Evolutionary conservation across 2,888 invertebrate genomes (phyloP).

Genomic region (Volucella inflata): DNA sequence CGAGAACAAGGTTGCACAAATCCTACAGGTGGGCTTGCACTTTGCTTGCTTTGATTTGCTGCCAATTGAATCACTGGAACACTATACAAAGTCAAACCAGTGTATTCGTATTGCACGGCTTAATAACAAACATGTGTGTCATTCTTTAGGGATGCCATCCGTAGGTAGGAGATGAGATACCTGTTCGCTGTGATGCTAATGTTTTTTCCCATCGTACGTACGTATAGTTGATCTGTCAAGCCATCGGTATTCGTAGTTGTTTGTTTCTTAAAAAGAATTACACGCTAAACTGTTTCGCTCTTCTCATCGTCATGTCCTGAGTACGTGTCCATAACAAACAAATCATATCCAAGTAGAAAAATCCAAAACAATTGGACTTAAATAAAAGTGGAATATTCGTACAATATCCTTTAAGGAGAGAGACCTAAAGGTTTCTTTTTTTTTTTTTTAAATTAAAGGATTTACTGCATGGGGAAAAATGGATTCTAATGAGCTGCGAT

Average conservation of each 20-base stretch:
- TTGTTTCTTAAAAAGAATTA: conserved; percentile 48
- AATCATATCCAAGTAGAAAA: conserved; percentile 32
- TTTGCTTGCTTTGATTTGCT: conserved; percentile 17
- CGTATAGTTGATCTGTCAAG: conserved; percentile 27
- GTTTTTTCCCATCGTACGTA: conserved; percentile 56
- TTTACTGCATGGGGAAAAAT: conserved; percentile 49
- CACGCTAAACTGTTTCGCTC: conserved; percentile 25
- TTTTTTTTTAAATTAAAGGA: conserved; percentile 31
- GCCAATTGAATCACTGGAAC: conserved; percentile 53
- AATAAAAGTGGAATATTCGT: neutral
- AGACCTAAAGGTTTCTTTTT: conserved; percentile 38
- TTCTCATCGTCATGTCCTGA: conserved; percentile 28
- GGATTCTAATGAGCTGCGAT: conserved; percentile 27
- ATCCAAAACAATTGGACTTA: conserved; percentile 56
- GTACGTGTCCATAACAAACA: conserved; percentile 69
- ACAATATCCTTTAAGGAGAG: conserved; percentile 32
- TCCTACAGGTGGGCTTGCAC: conserved; percentile 57
- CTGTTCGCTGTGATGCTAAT: conserved; percentile 47
- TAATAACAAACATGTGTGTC: conserved; percentile 73
- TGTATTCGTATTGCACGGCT: conserved; percentile 63
- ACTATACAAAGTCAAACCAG: conserved; percentile 52
- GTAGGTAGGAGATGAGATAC: conserved; percentile 5
- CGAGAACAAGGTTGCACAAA: conserved; percentile 63
- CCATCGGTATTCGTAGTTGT: conserved; percentile 39
- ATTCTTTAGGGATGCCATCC: conserved; percentile 56